phyloP scores from a whole-genome alignment of 2,888 invertebrate genomes.

The Meganola albula region DNA sequence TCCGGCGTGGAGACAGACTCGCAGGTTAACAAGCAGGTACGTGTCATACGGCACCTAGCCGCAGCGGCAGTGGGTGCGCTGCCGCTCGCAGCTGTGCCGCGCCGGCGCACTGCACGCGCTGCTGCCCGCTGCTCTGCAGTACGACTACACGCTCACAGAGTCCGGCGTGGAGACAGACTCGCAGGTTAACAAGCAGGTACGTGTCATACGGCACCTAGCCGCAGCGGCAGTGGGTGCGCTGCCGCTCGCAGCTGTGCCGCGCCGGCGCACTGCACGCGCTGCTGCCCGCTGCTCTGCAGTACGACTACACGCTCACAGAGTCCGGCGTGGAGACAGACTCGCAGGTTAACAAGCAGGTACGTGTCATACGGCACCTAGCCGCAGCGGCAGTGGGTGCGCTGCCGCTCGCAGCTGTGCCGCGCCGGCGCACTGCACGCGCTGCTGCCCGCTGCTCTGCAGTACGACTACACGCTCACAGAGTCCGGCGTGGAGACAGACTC shows the following conservation, averaged over 20 bases:
- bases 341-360: conserved; percentile 88
- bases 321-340: conserved; percentile 93
- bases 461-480: conserved; percentile 98
- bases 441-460: conserved; percentile 92
- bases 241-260: conserved; percentile 90
- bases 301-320: conserved; percentile 98
- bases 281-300: conserved; percentile 92
- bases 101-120: conserved; percentile 95
- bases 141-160: conserved; percentile 98
- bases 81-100: conserved; percentile 90
- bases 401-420: conserved; percentile 90
- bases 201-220: conserved; percentile 84
- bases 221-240: conserved; percentile 87
- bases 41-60: no score
- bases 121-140: conserved; percentile 92
- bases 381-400: no score
- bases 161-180: conserved; percentile 93
- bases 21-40: conserved; percentile 88
- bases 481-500: conserved; percentile 93
- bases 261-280: conserved; percentile 95
- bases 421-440: conserved; percentile 95
- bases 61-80: no score
- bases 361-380: no score
- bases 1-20: conserved; percentile 93
- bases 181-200: conserved; percentile 88